Percentiles rank a stretch among this genome's conserved stretches.
phyloP scores from a whole-genome alignment of 2,113 vertebrate genomes.

The Aphyosemion australe region DNA sequence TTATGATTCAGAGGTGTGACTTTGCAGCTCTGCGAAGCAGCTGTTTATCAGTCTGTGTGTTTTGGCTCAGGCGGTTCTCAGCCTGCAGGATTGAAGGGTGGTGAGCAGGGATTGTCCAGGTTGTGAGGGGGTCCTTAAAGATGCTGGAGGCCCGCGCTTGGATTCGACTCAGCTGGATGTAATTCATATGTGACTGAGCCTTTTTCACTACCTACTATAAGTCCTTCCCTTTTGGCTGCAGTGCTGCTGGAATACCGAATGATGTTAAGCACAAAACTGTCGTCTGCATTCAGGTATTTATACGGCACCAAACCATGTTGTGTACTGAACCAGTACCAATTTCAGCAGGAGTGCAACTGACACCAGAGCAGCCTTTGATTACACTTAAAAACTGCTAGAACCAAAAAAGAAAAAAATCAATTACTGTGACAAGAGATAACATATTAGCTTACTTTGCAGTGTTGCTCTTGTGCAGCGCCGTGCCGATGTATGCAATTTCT shows the following conservation, averaged over 20 bases:
- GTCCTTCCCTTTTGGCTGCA: not conserved
- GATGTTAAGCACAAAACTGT: not conserved
- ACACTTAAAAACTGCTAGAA: constrained; percentile 35
- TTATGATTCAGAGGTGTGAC: not conserved
- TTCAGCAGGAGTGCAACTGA: not conserved
- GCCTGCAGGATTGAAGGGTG: not conserved
- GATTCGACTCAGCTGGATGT: not conserved
- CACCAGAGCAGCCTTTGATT: constrained; percentile 17
- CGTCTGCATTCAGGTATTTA: not conserved
- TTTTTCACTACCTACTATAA: not conserved
- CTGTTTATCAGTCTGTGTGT: not conserved
- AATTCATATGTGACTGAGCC: not conserved
- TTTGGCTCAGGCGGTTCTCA: not conserved
- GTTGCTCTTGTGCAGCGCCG: constrained; percentile 18
- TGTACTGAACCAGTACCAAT: not conserved
- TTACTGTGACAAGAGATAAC: constrained; percentile 22
- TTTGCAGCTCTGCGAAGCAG: not conserved
- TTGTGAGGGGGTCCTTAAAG: not conserved
- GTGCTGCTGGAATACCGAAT: too few species aligned
- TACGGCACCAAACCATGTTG: not conserved
- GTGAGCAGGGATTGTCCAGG: not conserved
- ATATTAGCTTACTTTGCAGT: constrained; percentile 18
- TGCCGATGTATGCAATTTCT: constrained; percentile 19
- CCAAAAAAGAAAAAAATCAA: constrained; percentile 35
- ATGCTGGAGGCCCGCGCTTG: not conserved